Percentiles rank a stretch among this genome's conserved stretches.
Conservation (phyloP, 1,140 invertebrate species). For the Lucilia sericata region DNA sequence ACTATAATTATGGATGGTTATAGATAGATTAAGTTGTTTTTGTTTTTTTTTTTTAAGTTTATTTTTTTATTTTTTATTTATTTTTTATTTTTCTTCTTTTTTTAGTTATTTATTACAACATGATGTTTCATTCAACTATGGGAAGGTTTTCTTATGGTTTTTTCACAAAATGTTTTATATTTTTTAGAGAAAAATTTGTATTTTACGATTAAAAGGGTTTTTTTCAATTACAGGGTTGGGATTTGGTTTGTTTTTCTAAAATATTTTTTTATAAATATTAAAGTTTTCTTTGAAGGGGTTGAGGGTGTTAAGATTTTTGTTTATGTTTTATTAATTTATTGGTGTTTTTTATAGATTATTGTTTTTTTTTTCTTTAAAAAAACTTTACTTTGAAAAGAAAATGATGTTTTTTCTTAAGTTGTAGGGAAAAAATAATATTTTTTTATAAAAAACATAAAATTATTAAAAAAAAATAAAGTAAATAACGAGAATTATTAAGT, state of each 20-base stretch:
- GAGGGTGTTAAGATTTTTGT: no score
- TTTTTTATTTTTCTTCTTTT: slow-evolving; percentile 11
- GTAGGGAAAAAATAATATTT: no score
- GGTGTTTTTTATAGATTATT: background rate
- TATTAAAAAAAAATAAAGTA: no score
- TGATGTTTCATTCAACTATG: slow-evolving; percentile 11
- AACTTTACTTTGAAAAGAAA: no score
- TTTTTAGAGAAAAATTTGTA: no score
- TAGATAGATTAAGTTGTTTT: background rate
- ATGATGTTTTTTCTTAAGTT: no score
- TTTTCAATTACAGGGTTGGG: background rate
- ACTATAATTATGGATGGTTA: slow-evolving; percentile 21
- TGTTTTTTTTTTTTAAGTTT: no score
- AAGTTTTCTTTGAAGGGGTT: background rate
- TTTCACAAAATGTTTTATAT: background rate
- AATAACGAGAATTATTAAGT: no score
- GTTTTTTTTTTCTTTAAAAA: slow-evolving; percentile 13
- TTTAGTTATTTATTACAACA: background rate
- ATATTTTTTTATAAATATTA: background rate
- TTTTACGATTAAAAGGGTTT: no score
- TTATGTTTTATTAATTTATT: background rate
- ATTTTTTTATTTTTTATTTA: background rate
- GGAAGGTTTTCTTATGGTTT: background rate
- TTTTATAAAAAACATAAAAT: no score
- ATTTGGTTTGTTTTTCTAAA: background rate